Conservation (phyloP, 1,140 invertebrate species). For the Pararge aegeria region DNA sequence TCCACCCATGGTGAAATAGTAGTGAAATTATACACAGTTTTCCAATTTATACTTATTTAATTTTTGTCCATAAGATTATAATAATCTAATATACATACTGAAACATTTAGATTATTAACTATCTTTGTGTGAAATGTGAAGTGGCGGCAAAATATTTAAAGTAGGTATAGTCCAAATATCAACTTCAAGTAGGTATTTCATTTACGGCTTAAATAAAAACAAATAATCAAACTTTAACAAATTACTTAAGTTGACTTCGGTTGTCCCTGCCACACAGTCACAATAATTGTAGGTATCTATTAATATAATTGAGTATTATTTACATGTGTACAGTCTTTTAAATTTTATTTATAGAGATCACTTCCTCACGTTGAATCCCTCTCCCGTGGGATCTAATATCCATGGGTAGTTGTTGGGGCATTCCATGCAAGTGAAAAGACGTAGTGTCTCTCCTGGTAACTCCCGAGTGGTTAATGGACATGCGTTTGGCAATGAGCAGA, state of each 20-base stretch:
- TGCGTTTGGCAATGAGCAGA: slow-evolving; percentile 94
- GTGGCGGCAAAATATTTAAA: slow-evolving; percentile 23
- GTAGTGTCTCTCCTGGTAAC: slow-evolving; percentile 93
- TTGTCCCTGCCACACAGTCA: slow-evolving; percentile 44
- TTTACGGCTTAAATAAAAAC: slow-evolving; percentile 18
- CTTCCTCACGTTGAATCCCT: slow-evolving; percentile 92
- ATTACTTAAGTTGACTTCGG: slow-evolving; percentile 35
- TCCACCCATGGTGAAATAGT: background rate
- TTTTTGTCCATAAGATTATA: slow-evolving; percentile 50
- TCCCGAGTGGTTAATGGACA: slow-evolving; percentile 94
- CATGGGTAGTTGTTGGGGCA: slow-evolving; percentile 97
- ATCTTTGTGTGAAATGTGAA: slow-evolving; percentile 41
- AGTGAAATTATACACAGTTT: slow-evolving; percentile 6
- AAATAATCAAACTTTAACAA: slow-evolving; percentile 14
- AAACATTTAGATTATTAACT: slow-evolving; percentile 44
- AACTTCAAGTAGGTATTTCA: slow-evolving; percentile 14
- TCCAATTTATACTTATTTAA: slow-evolving; percentile 34
- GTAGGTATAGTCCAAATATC: slow-evolving; percentile 12
- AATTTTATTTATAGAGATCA: slow-evolving; percentile 78
- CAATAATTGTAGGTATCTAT: slow-evolving; percentile 60
- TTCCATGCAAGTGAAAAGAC: slow-evolving; percentile 96
- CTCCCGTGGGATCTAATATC: slow-evolving; percentile 96
- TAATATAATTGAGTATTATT: slow-evolving; percentile 80
- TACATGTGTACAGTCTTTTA: slow-evolving; percentile 78
- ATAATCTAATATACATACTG: slow-evolving; percentile 63